Conservation (phyloP, 2,113 vertebrate species). For the Artemisiospiza belli region DNA sequence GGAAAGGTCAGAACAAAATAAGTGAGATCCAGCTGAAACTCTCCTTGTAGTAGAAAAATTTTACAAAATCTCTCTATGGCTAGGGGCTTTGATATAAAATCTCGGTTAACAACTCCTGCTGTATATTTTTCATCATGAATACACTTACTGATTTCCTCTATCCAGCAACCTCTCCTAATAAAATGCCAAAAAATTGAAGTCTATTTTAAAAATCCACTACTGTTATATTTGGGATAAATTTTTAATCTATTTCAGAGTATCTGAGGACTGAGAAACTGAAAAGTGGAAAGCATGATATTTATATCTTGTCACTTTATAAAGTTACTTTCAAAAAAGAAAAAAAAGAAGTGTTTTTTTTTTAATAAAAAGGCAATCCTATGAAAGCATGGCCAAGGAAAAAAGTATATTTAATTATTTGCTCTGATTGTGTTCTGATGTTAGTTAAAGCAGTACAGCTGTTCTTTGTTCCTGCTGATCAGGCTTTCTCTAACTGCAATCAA, state of each 20-base stretch:
- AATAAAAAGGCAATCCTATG: not conserved
- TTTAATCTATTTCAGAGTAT: not conserved
- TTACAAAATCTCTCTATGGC: not conserved
- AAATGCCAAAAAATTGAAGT: not conserved
- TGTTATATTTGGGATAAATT: not conserved
- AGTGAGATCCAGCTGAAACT: not conserved
- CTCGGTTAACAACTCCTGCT: not conserved
- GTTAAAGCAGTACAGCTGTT: not conserved
- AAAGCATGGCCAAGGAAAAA: not conserved
- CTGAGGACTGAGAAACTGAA: not conserved
- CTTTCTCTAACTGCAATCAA: not conserved
- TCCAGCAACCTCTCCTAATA: not conserved
- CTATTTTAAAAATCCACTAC: not conserved
- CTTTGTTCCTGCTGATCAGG: not conserved
- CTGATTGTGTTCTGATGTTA: not conserved
- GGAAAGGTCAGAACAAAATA: conserved; percentile 4
- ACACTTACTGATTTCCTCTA: not conserved
- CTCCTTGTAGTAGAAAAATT: not conserved
- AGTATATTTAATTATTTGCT: not conserved
- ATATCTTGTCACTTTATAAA: not conserved
- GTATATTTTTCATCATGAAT: not conserved
- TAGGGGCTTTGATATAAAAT: not conserved
- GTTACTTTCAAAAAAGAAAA: not conserved
- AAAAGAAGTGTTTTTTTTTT: not conserved
- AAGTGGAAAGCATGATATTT: not conserved